Percentiles rank a stretch among this genome's conserved stretches.
Conservation (phyloP, 2,888 invertebrate species). For the Cataglyphis rosenhaueri region DNA sequence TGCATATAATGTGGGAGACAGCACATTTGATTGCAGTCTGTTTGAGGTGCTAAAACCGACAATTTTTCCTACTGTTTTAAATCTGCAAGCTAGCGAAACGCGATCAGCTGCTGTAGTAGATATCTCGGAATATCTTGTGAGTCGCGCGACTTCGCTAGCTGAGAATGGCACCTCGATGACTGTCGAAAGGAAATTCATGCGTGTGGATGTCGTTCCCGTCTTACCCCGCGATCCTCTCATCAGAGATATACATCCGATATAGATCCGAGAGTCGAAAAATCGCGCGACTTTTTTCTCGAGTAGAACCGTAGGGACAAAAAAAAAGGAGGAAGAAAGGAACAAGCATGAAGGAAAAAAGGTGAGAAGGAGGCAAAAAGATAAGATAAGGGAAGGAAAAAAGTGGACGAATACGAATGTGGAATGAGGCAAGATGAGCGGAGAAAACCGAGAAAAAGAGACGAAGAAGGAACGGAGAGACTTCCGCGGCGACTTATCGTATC, state of each 20-base stretch:
- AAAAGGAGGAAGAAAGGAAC: background rate
- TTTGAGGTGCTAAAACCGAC: conserved; percentile 19
- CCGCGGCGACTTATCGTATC: conserved; percentile 80
- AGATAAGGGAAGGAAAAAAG: background rate
- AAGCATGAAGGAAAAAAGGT: background rate
- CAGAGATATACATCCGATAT: background rate
- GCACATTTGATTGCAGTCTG: no score
- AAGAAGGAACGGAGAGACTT: conserved; percentile 70
- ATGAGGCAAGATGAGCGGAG: conserved; percentile 29
- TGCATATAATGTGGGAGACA: background rate
- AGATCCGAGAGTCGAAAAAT: conserved; percentile 55
- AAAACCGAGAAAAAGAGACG: conserved; percentile 44
- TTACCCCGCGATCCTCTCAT: conserved; percentile 35
- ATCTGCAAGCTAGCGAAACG: conserved; percentile 36
- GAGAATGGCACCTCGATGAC: conserved; percentile 65
- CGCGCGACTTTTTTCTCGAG: conserved; percentile 24
- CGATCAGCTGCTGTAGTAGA: conserved; percentile 4
- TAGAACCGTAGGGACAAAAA: conserved; percentile 13
- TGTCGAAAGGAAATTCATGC: conserved; percentile 52
- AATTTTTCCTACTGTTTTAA: conserved; percentile 9
- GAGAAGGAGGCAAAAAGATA: conserved; percentile 34
- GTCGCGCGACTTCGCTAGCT: conserved; percentile 55
- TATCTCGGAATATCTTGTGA: conserved; percentile 10
- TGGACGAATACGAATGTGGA: conserved; percentile 22
- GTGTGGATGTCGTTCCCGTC: conserved; percentile 53